Base-by-base conservation (phyloP, 2,113 vertebrate genomes). In the Rattus rattus region DNA sequence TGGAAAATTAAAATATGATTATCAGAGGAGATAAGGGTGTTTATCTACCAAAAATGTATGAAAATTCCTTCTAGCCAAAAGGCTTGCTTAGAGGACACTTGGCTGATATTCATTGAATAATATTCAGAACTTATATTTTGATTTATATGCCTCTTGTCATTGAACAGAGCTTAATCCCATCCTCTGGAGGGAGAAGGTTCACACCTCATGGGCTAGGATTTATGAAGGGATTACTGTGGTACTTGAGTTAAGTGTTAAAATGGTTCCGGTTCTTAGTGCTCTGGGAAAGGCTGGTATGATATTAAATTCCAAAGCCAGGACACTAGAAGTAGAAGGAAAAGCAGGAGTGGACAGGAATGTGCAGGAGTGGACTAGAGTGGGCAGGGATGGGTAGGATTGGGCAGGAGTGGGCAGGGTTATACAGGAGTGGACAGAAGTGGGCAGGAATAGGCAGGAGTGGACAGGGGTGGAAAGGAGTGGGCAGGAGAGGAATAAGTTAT, bases 1-100 rank as follows among this genome's bases (percentile, higher is more conserved):
- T 69, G 22, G 81, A 96, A 97, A 96, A 96, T 91, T 94, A 90
- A 96, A 96, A 88, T 69, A 52, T 56, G 88, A 91, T 95, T 87
- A 77, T 49, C 79, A 88, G 76, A 92, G 63, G 28, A 96, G 79
- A 94, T 93, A 90, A 33, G 80, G 30, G 83, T 49, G 47, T 28
- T 90, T 94, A 65, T 43, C 33, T 91, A 95, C 52, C 89, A 90
- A 85, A 96, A 73, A 88, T 43, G 11, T 70, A 56, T 91, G 69
- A 90, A 85, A 84, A 92, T 76, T 76, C 86, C 70, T 17, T n/a
- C 14, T 2, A 67, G 30, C 63, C 61, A 13, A 24, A 75, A 91
- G 87, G 69, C 83, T 87, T 93, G 84, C n/a, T 72, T 76, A 90
- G 63, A 63, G 49, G 36, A 76, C 54, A 80, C 36, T 94, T 75